Conservation (phyloP, 1,140 invertebrate genomes). For the Leptinotarsa lineolata region DNA sequence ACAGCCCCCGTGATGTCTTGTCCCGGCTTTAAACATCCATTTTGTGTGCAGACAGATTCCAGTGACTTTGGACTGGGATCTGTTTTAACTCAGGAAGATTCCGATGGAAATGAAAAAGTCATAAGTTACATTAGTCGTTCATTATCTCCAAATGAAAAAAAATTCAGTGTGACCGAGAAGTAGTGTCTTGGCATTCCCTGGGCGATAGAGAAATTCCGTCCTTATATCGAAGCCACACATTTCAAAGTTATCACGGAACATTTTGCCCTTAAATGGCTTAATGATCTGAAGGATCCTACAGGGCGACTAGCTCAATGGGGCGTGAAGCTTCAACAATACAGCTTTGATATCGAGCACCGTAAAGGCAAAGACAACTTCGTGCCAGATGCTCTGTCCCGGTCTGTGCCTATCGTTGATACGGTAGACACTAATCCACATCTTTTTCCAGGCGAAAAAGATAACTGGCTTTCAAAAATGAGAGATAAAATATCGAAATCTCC, state of each 20-base stretch:
- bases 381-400: conserved; percentile 41
- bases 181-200: conserved; percentile 58
- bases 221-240: conserved; percentile 55
- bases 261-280: conserved; percentile 56
- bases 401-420: not conserved
- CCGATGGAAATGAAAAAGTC: conserved; percentile 45
- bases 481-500: not conserved
- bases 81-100: conserved; percentile 8
- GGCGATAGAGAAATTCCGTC: conserved; percentile 54
- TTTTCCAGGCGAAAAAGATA: not conserved
- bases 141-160: conserved; percentile 51
- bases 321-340: conserved; percentile 49
- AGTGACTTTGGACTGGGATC: conserved; percentile 27
- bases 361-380: conserved; percentile 44
- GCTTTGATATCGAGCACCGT: conserved; percentile 50
- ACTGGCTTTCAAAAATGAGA: not conserved
- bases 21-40: conserved; percentile 43
- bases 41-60: conserved; percentile 41
- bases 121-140: conserved; percentile 22
- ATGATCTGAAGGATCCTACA: conserved; percentile 53
- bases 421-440: conserved; percentile 2
- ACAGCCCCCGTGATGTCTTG: conserved; percentile 49
- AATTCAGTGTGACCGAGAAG: conserved; percentile 57
- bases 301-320: conserved; percentile 57
- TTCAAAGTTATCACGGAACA: conserved; percentile 60